These are phyloP conservation scores for Girardia tigrina DNA, from an alignment of 2,888 invertebrate species.

Conservation along the genomic window DNA sequence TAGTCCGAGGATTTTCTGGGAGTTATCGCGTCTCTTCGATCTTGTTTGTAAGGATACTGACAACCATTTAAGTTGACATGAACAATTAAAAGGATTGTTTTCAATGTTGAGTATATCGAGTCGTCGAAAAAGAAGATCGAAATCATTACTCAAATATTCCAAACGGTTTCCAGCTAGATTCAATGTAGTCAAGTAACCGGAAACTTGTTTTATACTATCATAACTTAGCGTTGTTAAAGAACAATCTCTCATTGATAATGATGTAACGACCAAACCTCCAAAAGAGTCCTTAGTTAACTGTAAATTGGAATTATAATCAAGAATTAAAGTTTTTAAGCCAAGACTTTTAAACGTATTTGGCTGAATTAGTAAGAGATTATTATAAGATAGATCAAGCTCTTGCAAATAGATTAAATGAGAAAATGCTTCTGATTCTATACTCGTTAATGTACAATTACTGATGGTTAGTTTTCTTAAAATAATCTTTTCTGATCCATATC, in stretches of 20 bases:
- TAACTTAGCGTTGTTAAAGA: neutral
- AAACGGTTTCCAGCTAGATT: neutral
- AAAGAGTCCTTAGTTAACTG: neutral
- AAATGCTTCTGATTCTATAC: constrained; percentile 5
- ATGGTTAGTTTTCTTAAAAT: neutral
- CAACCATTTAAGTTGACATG: neutral
- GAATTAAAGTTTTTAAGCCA: neutral
- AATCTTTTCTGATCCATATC: neutral
- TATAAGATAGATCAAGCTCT: neutral
- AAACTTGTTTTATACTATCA: neutral
- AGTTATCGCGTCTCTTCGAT: neutral
- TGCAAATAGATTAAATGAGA: neutral
- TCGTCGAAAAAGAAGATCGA: constrained; percentile 3
- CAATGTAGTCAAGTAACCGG: neutral
- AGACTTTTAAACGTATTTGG: neutral
- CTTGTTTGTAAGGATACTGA: neutral
- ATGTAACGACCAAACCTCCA: neutral
- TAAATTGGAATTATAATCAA: neutral
- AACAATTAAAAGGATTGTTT: constrained; percentile 13
- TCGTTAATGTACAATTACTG: neutral
- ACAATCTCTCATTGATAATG: neutral
- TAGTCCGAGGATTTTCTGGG: neutral
- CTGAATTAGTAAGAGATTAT: neutral
- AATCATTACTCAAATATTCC: neutral
- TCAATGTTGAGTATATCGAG: neutral